phyloP scores from a whole-genome alignment of 2,888 invertebrate species.

The Erebia ligea region DNA sequence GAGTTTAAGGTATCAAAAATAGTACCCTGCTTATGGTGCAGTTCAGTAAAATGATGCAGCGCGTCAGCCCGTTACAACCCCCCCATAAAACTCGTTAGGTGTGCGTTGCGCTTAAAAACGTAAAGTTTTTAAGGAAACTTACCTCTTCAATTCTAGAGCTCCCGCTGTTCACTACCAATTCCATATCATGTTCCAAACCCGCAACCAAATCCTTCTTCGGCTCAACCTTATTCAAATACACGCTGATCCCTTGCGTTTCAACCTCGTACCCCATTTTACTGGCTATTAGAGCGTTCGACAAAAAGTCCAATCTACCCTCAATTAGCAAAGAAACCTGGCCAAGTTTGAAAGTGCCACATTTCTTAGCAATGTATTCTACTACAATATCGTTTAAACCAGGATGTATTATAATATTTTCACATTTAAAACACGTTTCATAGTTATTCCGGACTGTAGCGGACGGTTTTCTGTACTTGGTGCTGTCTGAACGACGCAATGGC shows the following conservation, averaged over 20 bases:
- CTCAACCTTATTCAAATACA: slow-evolving; percentile 76
- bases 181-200: slow-evolving; percentile 90
- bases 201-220: slow-evolving; percentile 89
- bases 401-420: slow-evolving; percentile 77
- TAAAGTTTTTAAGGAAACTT: slow-evolving; percentile 33
- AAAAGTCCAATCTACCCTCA: slow-evolving; percentile 87
- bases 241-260: slow-evolving; percentile 77
- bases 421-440: slow-evolving; percentile 84
- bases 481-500: slow-evolving; percentile 87
- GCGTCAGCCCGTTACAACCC: too few species aligned
- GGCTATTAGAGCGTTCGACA: slow-evolving; percentile 85
- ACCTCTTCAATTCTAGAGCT: slow-evolving; percentile 89
- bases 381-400: slow-evolving; percentile 87
- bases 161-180: slow-evolving; percentile 89
- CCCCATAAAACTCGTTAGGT: too few species aligned
- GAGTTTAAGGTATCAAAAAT: too few species aligned
- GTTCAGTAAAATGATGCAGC: too few species aligned
- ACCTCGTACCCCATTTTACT: slow-evolving; percentile 82
- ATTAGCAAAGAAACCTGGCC: slow-evolving; percentile 87
- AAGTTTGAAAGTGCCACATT: slow-evolving; percentile 87
- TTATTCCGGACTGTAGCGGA: slow-evolving; percentile 86
- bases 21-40: too few species aligned
- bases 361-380: slow-evolving; percentile 84
- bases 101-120: too few species aligned
- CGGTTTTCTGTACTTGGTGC: slow-evolving; percentile 87